phyloP scores from a whole-genome alignment of 1,140 invertebrate species.

The Drosophila novamexicana region DNA sequence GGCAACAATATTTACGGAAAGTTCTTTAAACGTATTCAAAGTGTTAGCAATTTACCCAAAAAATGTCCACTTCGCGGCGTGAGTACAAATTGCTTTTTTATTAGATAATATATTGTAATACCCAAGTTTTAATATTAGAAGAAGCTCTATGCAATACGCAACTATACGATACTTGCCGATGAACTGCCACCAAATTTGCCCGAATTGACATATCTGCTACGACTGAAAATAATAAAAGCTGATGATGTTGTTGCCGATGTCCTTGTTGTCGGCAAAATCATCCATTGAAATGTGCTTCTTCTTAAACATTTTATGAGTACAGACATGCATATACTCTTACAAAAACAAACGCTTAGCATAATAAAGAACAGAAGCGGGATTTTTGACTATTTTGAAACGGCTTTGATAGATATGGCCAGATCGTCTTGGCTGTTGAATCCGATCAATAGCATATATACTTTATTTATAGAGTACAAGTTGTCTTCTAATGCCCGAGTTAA shows the following conservation, averaged over 20 bases:
- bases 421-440: too few relatives aligned
- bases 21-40: background rate
- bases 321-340: too few relatives aligned
- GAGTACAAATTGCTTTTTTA: background rate
- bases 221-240: constrained; percentile 23
- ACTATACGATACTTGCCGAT: constrained; percentile 51
- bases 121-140: constrained; percentile 1
- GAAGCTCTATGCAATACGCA: constrained; percentile 46
- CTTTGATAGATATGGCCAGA: too few relatives aligned
- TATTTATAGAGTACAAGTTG: too few relatives aligned
- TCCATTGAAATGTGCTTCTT: constrained; percentile 35
- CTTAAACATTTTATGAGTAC: too few relatives aligned
- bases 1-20: constrained; percentile 1
- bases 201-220: constrained; percentile 10
- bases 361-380: too few relatives aligned
- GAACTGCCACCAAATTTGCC: constrained; percentile 45
- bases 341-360: too few relatives aligned
- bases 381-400: too few relatives aligned
- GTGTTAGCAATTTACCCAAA: constrained; percentile 15
- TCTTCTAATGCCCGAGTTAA: too few relatives aligned
- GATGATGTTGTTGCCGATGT: constrained; percentile 22
- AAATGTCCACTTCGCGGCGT: background rate
- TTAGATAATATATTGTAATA: too few relatives aligned
- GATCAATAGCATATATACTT: too few relatives aligned
- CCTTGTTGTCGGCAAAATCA: constrained; percentile 25